Conservation (phyloP, 2,113 vertebrate genomes). For the Steatornis caripensis region DNA sequence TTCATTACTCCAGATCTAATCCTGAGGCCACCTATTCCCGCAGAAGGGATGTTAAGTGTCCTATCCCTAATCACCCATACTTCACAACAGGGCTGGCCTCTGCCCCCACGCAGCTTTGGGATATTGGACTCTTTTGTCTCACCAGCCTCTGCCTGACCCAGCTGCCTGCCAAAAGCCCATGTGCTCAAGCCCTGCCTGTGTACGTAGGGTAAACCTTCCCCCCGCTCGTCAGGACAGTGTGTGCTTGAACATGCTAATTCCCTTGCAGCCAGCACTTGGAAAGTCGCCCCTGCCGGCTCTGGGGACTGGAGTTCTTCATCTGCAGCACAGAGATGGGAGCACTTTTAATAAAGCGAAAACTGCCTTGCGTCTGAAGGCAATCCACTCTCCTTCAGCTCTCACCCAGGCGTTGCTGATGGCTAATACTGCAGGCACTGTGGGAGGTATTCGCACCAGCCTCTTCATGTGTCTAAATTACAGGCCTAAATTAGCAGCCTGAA, state of each 20-base stretch:
- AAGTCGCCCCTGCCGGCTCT: not conserved
- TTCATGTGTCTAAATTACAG: not conserved
- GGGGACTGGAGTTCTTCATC: not conserved
- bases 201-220: not conserved
- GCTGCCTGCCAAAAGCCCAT: not conserved
- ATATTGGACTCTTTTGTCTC: not conserved
- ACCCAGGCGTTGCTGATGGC: not conserved
- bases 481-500: not conserved
- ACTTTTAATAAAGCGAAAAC: not conserved
- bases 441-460: not conserved
- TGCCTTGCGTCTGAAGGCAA: not conserved
- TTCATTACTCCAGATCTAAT: not conserved
- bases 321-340: not conserved
- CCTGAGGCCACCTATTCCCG: not conserved
- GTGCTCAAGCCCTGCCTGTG: not conserved
- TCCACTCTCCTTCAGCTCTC: not conserved
- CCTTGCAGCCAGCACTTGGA: not conserved
- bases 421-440: not conserved
- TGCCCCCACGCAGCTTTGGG: not conserved
- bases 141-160: not conserved
- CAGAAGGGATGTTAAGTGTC: not conserved
- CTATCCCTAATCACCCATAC: not conserved
- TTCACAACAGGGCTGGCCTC: not conserved
- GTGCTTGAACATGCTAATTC: not conserved
- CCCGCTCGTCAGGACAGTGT: rapidly evolving